Base-by-base conservation (phyloP, 2,113 vertebrate genomes). In the Crotalus tigris region DNA sequence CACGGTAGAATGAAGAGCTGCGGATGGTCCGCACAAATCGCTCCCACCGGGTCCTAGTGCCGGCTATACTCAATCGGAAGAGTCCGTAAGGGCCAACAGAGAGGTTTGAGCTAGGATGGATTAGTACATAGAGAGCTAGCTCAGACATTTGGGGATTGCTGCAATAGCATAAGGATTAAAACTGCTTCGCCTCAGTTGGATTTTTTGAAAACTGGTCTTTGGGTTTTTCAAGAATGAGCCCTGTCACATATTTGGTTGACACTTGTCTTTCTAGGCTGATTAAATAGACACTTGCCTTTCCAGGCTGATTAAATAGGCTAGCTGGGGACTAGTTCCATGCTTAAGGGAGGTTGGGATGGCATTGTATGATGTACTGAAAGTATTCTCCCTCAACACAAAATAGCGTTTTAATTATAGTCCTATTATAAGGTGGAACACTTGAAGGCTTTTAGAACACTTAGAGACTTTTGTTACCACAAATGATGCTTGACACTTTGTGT, bases 11-110 rank as follows among this genome's bases (percentile, higher is more conserved):
- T 1, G 23, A 10, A 57, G 91, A 57, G 90, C 17, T 33, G 55
- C 86, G 39, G 61, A 51, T 61, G 23, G 19, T 24, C 69, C 5
- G 54, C 87, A 44, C 69, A n/a, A 7, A 46, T 49, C 9, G 33
- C 26, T 88, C 57, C 91, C 49, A 10, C 91, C 23, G 88, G 93
- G 88, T 92, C 93, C 93, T 94, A 94, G 91, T 33, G 33, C 91
- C 39, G 15, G 46, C 24, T 0, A 0, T 2, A 15, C 1, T 0
- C 15, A 0, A 4, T 23, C 3, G 33, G 6, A 12, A 44, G 3
- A 17, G 39, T 7, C 17, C 0, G 75, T 24, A 11, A 33, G 2
- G 59, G 6, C 49, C 49, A 51, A 51, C 49, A 51, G 49, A 51
- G 49, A 51, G 49, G 49, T 51, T 51, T 51, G 49, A 51, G 49